Percentiles rank a stretch among this genome's conserved stretches.
These are phyloP conservation scores for Siniperca scherzeri DNA, from an alignment of 2,797 vertebrate genomes.

Conservation along the genomic window DNA sequence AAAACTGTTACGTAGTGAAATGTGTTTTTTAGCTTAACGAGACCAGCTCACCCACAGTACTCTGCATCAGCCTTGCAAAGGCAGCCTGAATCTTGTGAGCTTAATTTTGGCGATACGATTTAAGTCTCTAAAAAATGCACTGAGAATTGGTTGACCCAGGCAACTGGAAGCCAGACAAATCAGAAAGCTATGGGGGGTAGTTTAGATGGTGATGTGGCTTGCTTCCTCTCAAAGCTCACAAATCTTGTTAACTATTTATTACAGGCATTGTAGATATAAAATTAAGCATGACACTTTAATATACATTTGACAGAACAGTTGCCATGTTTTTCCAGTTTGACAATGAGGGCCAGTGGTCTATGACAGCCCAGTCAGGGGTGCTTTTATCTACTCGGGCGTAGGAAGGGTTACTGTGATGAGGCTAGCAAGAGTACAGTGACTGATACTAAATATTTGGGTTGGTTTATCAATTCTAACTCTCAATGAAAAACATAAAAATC, in stretches of 20 bases:
- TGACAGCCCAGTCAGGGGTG: slow-evolving; percentile 12
- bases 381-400: slow-evolving; percentile 19
- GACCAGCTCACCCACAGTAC: neutral
- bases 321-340: neutral
- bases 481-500: neutral
- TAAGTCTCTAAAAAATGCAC: slow-evolving; percentile 20
- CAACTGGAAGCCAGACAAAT: slow-evolving; percentile 41
- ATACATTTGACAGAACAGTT: neutral
- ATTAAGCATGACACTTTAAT: neutral
- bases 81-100: slow-evolving; percentile 19
- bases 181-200: neutral
- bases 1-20: slow-evolving; percentile 9
- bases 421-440: neutral
- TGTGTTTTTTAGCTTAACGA: slow-evolving; percentile 29
- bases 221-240: neutral
- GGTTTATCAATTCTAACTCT: neutral
- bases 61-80: slow-evolving; percentile 19
- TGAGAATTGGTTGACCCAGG: slow-evolving; percentile 18
- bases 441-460: neutral
- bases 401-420: slow-evolving; percentile 1
- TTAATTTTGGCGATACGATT: slow-evolving; percentile 38
- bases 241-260: neutral
- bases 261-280: neutral
- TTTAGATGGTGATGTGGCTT: neutral
- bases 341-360: neutral